Base-by-base conservation (phyloP, 2,113 vertebrate genomes). In the Anthoscopus minutus region DNA sequence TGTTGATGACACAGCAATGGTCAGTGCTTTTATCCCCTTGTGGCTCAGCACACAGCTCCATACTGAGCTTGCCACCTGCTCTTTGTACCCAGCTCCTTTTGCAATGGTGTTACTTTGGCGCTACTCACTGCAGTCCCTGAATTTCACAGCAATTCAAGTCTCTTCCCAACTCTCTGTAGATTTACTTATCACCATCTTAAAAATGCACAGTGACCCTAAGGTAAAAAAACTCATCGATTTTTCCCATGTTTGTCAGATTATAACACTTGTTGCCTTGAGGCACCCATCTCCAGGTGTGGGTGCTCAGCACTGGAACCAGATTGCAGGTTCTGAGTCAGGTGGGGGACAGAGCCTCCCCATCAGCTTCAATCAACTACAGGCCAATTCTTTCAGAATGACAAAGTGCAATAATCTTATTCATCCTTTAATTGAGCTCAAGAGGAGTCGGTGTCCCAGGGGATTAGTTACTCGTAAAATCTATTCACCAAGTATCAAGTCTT, bases 341-440 rank as follows among this genome's bases (percentile, higher is more conserved):
- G 58, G 64, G 45, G n/a, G 62, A 51, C 66, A 65, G 45, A 76
- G 35, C 48, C 38, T 67, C 40, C 51, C 51, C 57, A 37, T 76
- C 0, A 4, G 40, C 40, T 93, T 84, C 78, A 50, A 53, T 78
- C 48, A 81, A 33, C 70, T 38, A 13, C 45, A 38, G 47, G 42
- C 56, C 71, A 82, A 4, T 76, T 80, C 61, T 54, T 85, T 85
- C 74, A 83, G 58, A 58, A 94, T 37, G 44, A 61, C 28, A 40
- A 82, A 77, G 35, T 70, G 35, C 47, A 77, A 50, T 79, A 54
- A 86, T 88, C 47, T 80, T 58, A 80, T 83, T 93, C 74, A 60
- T 80, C 47, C 58, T 86, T 95, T 91, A 88, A 88, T 66, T 89
- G 85, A 89, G 88, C 60, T 81, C 54, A 45, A 67, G 73, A 91